phyloP scores from a whole-genome alignment of 2,113 vertebrate genomes.

The Phyllostomus hastatus region DNA sequence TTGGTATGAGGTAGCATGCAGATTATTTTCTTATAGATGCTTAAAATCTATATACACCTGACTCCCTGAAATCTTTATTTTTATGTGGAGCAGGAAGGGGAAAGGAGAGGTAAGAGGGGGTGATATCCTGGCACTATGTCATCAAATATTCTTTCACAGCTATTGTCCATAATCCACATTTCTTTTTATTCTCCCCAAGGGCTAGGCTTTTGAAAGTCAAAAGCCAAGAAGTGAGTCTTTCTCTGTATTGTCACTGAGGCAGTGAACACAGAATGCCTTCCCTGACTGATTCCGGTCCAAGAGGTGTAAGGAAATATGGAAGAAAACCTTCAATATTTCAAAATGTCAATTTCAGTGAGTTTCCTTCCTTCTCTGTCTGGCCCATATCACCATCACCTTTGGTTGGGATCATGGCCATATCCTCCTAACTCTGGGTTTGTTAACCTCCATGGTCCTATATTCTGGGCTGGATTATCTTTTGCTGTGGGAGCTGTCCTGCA shows the following conservation, averaged over 20 bases:
- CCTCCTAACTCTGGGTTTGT: neutral
- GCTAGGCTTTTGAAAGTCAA: neutral
- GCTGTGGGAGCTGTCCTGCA: neutral
- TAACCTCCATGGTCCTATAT: fast-evolving
- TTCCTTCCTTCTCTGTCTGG: neutral
- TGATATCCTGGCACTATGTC: neutral
- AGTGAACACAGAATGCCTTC: neutral
- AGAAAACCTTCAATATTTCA: neutral
- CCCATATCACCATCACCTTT: neutral
- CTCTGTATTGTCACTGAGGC: neutral
- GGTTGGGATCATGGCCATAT: neutral
- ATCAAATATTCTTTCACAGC: neutral
- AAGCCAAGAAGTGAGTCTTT: neutral
- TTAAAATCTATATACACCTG: neutral
- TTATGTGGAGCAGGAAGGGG: neutral
- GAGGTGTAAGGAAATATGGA: neutral
- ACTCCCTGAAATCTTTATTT: neutral
- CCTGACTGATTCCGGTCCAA: neutral
- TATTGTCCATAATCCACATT: neutral
- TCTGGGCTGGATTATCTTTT: neutral
- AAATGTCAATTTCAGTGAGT: neutral
- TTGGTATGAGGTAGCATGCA: neutral
- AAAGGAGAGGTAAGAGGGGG: no score
- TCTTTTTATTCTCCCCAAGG: neutral
- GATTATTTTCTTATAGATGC: neutral